These are phyloP conservation scores for Lanius ludovicianus DNA, from an alignment of 2,113 vertebrate species.

Conservation along the genomic window DNA sequence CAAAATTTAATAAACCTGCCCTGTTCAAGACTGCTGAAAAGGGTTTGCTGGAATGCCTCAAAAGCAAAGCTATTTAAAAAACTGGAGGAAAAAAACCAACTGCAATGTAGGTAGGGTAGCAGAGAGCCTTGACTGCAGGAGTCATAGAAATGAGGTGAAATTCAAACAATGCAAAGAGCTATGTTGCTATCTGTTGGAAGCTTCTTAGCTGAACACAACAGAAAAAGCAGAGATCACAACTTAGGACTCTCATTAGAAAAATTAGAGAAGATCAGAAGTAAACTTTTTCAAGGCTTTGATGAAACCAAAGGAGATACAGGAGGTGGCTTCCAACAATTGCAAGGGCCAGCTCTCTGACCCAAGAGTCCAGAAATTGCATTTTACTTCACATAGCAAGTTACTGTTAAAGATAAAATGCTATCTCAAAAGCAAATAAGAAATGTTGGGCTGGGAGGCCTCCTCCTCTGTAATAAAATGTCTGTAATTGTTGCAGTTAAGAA, in stretches of 20 bases:
- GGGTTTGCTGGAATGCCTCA: background rate
- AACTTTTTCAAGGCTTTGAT: background rate
- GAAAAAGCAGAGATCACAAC: background rate
- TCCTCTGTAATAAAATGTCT: background rate
- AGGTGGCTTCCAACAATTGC: background rate
- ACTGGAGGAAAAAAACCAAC: background rate
- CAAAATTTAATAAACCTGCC: background rate
- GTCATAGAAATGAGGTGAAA: background rate
- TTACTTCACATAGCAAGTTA: background rate
- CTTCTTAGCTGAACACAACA: background rate
- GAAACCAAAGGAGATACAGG: background rate
- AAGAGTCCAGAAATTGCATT: background rate
- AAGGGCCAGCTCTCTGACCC: background rate
- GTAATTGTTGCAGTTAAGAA: background rate
- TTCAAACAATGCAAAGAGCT: background rate
- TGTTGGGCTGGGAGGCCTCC: fast-evolving
- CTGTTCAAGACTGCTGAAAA: background rate
- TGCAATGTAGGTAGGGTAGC: background rate
- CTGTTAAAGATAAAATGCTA: background rate
- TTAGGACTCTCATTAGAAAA: background rate
- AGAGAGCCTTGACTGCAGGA: background rate
- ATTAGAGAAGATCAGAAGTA: background rate
- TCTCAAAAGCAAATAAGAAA: background rate
- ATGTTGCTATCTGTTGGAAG: background rate
- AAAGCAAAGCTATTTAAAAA: background rate